These are phyloP conservation scores for Donacobius atricapilla DNA, from an alignment of 2,113 vertebrate genomes.

Conservation along the genomic window DNA sequence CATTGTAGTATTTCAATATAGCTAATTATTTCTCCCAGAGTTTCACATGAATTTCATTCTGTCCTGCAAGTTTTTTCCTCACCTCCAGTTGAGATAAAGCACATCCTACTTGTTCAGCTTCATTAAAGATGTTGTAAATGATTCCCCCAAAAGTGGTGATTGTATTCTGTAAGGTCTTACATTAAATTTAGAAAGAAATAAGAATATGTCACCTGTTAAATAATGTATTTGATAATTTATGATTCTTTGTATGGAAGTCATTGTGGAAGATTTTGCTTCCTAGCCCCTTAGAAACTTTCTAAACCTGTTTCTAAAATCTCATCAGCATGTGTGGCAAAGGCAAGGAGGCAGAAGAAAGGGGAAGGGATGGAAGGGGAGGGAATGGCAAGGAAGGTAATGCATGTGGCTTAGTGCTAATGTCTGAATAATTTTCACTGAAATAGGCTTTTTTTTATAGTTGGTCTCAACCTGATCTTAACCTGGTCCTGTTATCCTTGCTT, in stretches of 20 bases:
- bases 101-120: background rate
- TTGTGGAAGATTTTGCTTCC: background rate
- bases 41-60: background rate
- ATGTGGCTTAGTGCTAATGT: background rate
- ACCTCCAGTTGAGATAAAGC: background rate
- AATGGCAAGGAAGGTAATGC: fast-evolving
- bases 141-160: background rate
- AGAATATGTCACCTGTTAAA: background rate
- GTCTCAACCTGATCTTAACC: background rate
- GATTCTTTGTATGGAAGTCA: background rate
- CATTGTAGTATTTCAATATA: background rate
- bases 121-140: background rate
- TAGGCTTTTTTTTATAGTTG: background rate
- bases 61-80: background rate
- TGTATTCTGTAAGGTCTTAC: background rate
- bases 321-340: background rate
- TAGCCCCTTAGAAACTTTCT: background rate
- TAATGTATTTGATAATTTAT: background rate
- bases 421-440: background rate
- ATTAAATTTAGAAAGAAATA: background rate
- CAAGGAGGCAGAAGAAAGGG: background rate
- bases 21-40: background rate
- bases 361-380: background rate
- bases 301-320: background rate
- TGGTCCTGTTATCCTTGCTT: background rate